Evolutionary conservation across 2,797 vertebrate genomes (phyloP).

Genomic region (Thunnus albacares): DNA sequence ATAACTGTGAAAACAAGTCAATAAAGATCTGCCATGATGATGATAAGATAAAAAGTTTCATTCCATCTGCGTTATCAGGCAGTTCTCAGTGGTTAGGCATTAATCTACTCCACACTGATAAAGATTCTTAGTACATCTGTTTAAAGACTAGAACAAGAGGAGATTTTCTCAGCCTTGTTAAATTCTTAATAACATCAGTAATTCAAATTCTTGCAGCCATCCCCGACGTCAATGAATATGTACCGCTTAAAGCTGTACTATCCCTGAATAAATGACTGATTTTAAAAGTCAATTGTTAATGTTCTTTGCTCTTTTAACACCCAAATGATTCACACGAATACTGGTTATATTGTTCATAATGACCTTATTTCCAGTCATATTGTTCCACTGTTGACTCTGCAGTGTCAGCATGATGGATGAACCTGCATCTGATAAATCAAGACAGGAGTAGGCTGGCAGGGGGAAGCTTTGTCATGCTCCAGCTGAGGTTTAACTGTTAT

Average conservation of each 20-base stretch:
- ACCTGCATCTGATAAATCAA: constrained; percentile 29
- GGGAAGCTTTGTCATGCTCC: not conserved
- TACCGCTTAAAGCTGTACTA: not conserved
- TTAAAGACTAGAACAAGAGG: not conserved
- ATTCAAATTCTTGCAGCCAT: not conserved
- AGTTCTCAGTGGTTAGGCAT: constrained; percentile 17
- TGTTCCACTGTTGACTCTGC: constrained; percentile 1
- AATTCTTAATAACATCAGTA: not conserved
- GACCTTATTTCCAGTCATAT: not conserved
- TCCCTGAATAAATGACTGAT: not conserved
- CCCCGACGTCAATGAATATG: not conserved
- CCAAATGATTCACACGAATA: not conserved
- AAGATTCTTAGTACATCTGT: constrained; percentile 1
- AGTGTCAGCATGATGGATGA: constrained; percentile 5
- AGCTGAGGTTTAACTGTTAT: constrained; percentile 14
- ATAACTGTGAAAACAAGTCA: not conserved
- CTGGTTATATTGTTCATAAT: not conserved
- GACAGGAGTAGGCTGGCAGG: not conserved
- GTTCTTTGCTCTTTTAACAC: not conserved
- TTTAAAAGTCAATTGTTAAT: not conserved
- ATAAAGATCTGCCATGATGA: not conserved
- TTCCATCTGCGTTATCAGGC: constrained; percentile 7
- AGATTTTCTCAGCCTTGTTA: not conserved
- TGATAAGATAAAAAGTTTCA: not conserved
- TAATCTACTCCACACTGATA: constrained; percentile 12